Evolutionary conservation across 1,140 invertebrate species (phyloP).

Genomic region (Trichonephila clavipes): DNA sequence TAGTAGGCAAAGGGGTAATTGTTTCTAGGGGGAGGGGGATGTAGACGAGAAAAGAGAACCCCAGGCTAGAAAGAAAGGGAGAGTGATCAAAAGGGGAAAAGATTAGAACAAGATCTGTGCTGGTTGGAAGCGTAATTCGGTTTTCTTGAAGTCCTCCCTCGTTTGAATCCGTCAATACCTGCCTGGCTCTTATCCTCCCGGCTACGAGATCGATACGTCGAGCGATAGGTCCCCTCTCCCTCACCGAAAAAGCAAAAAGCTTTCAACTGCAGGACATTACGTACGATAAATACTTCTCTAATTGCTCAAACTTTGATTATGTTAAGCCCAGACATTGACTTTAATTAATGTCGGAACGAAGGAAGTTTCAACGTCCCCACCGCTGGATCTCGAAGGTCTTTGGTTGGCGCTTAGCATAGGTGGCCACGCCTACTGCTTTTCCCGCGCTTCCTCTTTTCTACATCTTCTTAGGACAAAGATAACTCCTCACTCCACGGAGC

Average conservation of each 20-base stretch:
- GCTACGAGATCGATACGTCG: slow-evolving; percentile 63
- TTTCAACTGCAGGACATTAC: slow-evolving; percentile 69
- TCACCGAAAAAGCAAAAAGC: slow-evolving; percentile 69
- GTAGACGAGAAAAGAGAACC: slow-evolving; percentile 32
- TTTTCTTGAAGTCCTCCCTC: slow-evolving; percentile 62
- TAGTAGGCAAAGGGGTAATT: slow-evolving; percentile 30
- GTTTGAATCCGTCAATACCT: slow-evolving; percentile 58
- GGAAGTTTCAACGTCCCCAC: slow-evolving; percentile 53
- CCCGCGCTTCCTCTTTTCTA: slow-evolving; percentile 48
- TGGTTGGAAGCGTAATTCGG: slow-evolving; percentile 33
- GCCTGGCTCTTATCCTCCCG: slow-evolving; percentile 9
- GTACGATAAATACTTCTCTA: slow-evolving; percentile 74
- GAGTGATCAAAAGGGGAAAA: slow-evolving; percentile 65
- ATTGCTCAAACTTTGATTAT: slow-evolving; percentile 76
- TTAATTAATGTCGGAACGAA: slow-evolving; percentile 73
- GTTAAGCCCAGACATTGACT: slow-evolving; percentile 75
- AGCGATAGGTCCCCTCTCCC: slow-evolving; percentile 21
- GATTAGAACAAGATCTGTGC: slow-evolving; percentile 49
- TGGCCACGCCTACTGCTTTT: slow-evolving; percentile 64
- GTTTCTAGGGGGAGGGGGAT: slow-evolving; percentile 1
- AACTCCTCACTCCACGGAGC: neutral
- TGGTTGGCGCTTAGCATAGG: slow-evolving; percentile 70
- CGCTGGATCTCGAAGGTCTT: slow-evolving; percentile 57
- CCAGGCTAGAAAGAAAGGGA: slow-evolving; percentile 54
- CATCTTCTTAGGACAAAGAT: slow-evolving; percentile 60